A percentile compares a stretch with the other conserved stretches of the same genome.
Conservation (phyloP, 2,888 invertebrate genomes). For the Nephrotoma guestfalica region DNA sequence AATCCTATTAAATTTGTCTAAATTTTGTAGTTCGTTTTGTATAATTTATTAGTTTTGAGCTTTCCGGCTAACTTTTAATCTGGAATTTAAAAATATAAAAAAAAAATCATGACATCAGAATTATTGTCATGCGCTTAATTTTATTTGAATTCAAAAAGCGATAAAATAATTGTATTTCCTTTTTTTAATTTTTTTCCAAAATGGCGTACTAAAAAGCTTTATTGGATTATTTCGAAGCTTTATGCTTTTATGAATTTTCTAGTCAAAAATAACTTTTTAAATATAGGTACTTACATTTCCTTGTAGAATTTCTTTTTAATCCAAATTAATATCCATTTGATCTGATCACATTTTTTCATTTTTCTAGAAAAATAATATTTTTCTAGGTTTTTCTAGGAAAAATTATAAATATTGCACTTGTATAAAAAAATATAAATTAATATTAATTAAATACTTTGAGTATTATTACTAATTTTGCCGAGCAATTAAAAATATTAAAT, state of each 20-base stretch:
- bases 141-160: neutral
- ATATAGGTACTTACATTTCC: neutral
- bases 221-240: neutral
- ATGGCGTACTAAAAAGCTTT: neutral
- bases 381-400: neutral
- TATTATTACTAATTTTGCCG: neutral
- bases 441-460: too few relatives aligned
- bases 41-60: neutral
- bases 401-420: neutral
- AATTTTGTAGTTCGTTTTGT: neutral
- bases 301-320: neutral
- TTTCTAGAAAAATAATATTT: neutral
- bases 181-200: neutral
- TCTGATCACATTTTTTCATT: neutral
- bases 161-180: neutral
- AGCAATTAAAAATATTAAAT: neutral
- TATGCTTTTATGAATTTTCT: neutral
- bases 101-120: neutral
- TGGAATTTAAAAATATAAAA: neutral
- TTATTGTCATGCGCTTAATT: neutral
- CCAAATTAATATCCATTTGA: neutral
- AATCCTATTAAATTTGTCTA: neutral
- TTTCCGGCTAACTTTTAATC: neutral
- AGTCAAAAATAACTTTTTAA: neutral
- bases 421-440: neutral